phyloP scores from a whole-genome alignment of 2,113 vertebrate species.

The Sinocyclocheilus maitianheensis region DNA sequence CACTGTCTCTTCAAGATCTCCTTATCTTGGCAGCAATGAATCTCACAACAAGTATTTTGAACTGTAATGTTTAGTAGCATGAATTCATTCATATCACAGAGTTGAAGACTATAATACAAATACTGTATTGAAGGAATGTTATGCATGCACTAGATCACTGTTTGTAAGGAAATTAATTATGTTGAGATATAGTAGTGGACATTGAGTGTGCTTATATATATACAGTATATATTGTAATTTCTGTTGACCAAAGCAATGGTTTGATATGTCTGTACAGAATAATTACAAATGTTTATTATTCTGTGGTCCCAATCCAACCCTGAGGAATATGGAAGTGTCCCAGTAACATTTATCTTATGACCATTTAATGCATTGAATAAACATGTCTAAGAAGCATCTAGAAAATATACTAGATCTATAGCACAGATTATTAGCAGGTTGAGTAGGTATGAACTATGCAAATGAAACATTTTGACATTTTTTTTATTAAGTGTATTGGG shows the following conservation, averaged over 20 bases:
- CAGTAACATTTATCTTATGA: background rate
- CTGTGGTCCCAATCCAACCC: too few species aligned
- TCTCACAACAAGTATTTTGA: slow-evolving; percentile 42
- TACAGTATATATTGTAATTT: too few species aligned
- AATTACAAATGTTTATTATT: too few species aligned
- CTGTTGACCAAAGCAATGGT: too few species aligned
- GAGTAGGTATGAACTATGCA: background rate
- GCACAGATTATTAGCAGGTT: too few species aligned
- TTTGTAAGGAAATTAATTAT: background rate
- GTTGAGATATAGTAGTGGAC: too few species aligned
- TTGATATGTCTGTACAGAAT: too few species aligned
- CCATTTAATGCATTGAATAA: background rate
- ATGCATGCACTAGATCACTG: background rate
- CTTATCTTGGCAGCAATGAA: slow-evolving; percentile 26
- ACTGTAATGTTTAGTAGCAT: slow-evolving; percentile 35
- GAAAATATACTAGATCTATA: background rate
- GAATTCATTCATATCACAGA: slow-evolving; percentile 26
- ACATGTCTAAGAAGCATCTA: background rate
- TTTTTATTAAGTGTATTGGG: background rate
- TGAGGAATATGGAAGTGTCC: too few species aligned
- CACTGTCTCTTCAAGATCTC: background rate
- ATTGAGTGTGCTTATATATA: too few species aligned
- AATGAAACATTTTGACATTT: background rate
- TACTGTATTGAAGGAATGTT: background rate
- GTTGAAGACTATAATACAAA: slow-evolving; percentile 26